Percentiles rank a stretch among this genome's conserved stretches.
Evolutionary conservation across 2,888 invertebrate species (phyloP).

Genomic region (Gnatocerus cornutus): DNA sequence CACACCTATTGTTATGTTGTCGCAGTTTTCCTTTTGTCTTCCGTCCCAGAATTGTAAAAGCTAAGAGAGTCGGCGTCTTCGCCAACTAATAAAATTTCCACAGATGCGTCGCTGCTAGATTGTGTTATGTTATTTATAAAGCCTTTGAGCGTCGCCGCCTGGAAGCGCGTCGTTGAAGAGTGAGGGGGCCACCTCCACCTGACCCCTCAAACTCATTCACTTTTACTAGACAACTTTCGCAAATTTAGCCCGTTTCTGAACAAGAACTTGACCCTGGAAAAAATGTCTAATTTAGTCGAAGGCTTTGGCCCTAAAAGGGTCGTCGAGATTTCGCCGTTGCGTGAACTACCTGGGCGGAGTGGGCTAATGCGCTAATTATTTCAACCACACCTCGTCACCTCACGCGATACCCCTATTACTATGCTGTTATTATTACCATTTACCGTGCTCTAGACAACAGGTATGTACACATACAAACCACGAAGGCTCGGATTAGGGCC

Average conservation of each 20-base stretch:
- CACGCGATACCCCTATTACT: conserved; percentile 65
- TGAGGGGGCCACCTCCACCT: conserved; percentile 31
- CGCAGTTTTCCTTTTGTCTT: conserved; percentile 39
- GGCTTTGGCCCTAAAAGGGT: conserved; percentile 24
- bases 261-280: conserved; percentile 6
- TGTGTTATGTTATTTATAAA: conserved; percentile 69
- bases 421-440: conserved; percentile 54
- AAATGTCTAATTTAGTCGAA: not conserved
- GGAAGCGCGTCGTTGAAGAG: conserved; percentile 53
- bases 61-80: conserved; percentile 57
- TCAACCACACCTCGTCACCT: conserved; percentile 64
- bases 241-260: not conserved
- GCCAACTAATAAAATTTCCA: conserved; percentile 69
- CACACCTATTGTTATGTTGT: conserved; percentile 25
- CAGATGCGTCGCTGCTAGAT: conserved; percentile 68
- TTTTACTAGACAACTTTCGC: conserved; percentile 38
- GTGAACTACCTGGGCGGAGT: conserved; percentile 65
- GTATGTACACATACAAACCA: conserved; percentile 24
- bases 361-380: conserved; percentile 66
- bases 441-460: conserved; percentile 53
- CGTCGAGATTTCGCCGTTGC: conserved; percentile 55
- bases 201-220: conserved; percentile 42
- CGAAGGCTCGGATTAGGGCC: conserved; percentile 42
- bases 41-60: conserved; percentile 48
- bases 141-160: conserved; percentile 63